phyloP scores from a whole-genome alignment of 23 tunicate species.

The Trididemnum nubilum region DNA sequence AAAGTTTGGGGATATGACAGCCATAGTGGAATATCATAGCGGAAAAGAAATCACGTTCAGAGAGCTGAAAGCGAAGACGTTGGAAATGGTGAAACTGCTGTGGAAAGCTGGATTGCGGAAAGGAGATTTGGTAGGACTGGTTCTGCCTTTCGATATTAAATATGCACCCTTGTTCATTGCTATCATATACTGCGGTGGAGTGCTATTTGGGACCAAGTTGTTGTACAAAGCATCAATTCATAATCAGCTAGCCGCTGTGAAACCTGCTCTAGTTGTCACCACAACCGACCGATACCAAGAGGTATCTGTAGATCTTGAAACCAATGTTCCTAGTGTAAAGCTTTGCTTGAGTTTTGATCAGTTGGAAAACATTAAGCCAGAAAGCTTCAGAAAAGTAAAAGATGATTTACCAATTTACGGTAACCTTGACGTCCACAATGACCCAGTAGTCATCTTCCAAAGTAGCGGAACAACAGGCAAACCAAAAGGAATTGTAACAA shows the following conservation, averaged over 20 bases:
- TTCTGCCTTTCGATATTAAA: conserved; percentile 1
- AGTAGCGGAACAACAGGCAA: conserved; percentile 34
- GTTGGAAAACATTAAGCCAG: neutral
- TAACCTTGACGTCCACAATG: conserved; percentile 14
- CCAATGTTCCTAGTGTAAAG: neutral
- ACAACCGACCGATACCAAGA: neutral
- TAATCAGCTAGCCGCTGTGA: conserved; percentile 1
- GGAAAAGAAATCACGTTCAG: neutral
- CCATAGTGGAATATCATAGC: conserved; percentile 26
- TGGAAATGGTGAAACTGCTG: neutral
- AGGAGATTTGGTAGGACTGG: conserved; percentile 15
- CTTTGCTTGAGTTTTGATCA: conserved; percentile 22
- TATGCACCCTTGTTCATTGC: conserved; percentile 10
- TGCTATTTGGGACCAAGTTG: neutral
- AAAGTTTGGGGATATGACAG: conserved; percentile 32
- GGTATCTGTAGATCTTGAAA: neutral
- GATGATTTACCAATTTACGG: conserved; percentile 21
- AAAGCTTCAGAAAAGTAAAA: neutral
- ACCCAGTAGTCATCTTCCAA: neutral
- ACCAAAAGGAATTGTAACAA: conserved; percentile 29
- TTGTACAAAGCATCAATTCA: conserved; percentile 6
- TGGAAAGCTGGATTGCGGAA: conserved; percentile 21
- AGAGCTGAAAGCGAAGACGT: neutral
- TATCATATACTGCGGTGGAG: conserved; percentile 5
- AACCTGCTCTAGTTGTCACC: conserved; percentile 12